These are phyloP conservation scores for Phengaris alcon DNA, from an alignment of 2,888 invertebrate genomes.

Conservation along the genomic window DNA sequence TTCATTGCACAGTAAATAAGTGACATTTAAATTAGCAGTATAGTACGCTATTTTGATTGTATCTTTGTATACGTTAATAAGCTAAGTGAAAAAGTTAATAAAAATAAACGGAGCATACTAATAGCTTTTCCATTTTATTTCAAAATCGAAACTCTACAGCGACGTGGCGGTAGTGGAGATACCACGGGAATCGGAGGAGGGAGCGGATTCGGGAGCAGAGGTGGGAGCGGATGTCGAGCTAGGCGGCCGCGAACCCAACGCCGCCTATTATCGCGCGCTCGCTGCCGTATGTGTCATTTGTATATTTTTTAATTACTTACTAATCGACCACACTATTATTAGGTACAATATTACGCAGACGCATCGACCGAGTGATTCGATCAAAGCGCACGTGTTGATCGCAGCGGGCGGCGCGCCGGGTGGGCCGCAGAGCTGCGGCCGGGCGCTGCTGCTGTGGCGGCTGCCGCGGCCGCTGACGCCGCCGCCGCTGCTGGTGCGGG, in stretches of 20 bases:
- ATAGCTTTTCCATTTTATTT: background rate
- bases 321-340: background rate
- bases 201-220: slow-evolving; percentile 30
- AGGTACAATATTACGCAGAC: background rate
- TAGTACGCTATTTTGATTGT: no score
- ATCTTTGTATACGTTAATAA: no score
- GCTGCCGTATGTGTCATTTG: background rate
- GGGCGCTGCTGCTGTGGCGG: slow-evolving; percentile 47
- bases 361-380: background rate
- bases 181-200: slow-evolving; percentile 31
- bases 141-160: background rate
- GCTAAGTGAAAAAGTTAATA: background rate
- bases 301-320: background rate
- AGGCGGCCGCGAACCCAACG: slow-evolving; percentile 21
- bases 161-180: slow-evolving; percentile 11
- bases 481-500: slow-evolving; percentile 40
- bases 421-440: slow-evolving; percentile 40
- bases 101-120: background rate
- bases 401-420: slow-evolving; percentile 40
- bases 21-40: no score
- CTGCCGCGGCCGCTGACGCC: slow-evolving; percentile 39
- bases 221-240: slow-evolving; percentile 29
- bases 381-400: slow-evolving; percentile 41
- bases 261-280: slow-evolving; percentile 36
- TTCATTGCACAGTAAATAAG: no score